Evolutionary conservation across 1,140 invertebrate genomes (phyloP).

Genomic region (Rhyzopertha dominica): DNA sequence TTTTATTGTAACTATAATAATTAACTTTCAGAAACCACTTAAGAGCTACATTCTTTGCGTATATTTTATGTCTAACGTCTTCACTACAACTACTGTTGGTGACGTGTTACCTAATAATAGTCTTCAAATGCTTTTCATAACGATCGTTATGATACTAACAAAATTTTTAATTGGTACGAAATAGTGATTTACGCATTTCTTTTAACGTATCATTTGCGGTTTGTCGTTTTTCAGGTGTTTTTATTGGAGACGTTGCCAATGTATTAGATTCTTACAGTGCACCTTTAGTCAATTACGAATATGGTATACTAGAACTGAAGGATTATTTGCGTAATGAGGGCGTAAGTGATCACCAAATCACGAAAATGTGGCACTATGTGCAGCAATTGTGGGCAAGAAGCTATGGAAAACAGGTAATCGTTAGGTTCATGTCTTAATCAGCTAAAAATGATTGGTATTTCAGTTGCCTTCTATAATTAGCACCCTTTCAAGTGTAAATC

Average conservation of each 20-base stretch:
- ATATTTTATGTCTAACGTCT: conserved; percentile 47
- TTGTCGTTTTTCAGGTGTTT: conserved; percentile 41
- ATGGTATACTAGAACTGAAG: conserved; percentile 47
- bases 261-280: conserved; percentile 47
- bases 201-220: background rate
- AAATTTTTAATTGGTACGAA: conserved; percentile 48
- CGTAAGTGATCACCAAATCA: conserved; percentile 47
- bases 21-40: conserved; percentile 43
- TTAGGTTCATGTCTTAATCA: conserved; percentile 43
- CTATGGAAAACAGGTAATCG: conserved; percentile 47
- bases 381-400: conserved; percentile 47
- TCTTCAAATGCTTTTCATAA: conserved; percentile 47
- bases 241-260: conserved; percentile 50
- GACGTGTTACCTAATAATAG: conserved; percentile 46
- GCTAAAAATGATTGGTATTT: conserved; percentile 21
- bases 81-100: conserved; percentile 46
- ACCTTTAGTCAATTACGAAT: conserved; percentile 46
- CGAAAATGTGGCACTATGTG: conserved; percentile 51
- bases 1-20: no score
- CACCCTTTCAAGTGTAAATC: conserved; percentile 25
- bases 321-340: conserved; percentile 46
- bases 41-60: conserved; percentile 44
- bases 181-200: conserved; percentile 41
- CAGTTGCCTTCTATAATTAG: background rate
- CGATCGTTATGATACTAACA: conserved; percentile 45